Evolutionary conservation across 1,140 invertebrate genomes (phyloP).

Genomic region (Bombus vancouverensis): DNA sequence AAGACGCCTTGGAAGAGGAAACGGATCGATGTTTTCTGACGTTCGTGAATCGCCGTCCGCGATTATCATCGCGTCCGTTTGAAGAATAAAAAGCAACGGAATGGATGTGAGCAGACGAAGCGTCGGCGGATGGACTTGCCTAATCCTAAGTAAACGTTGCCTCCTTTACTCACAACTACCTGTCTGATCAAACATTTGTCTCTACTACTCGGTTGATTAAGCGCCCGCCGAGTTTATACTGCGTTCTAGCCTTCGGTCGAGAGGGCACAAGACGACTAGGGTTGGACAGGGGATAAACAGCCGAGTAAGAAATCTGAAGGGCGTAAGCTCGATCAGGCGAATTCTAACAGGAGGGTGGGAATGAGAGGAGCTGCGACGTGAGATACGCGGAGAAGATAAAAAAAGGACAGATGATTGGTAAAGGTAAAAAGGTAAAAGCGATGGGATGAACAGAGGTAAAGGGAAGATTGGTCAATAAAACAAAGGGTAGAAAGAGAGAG

Average conservation of each 20-base stretch:
- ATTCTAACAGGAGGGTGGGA: neutral
- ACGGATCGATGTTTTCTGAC: constrained; percentile 33
- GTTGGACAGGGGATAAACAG: constrained; percentile 12
- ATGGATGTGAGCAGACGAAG: neutral
- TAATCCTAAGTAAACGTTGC: constrained; percentile 74
- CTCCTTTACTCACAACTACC: constrained; percentile 57
- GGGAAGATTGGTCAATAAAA: neutral
- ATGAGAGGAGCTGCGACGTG: neutral
- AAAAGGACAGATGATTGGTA: neutral
- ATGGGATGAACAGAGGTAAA: neutral
- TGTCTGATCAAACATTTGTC: constrained; percentile 78
- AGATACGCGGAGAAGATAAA: neutral
- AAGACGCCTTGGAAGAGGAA: neutral
- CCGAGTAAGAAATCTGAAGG: neutral
- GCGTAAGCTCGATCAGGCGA: neutral
- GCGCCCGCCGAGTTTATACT: constrained; percentile 70
- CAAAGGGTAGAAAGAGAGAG: neutral
- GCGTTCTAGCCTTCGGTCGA: constrained; percentile 36
- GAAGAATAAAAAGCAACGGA: constrained; percentile 36
- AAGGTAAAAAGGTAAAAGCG: neutral
- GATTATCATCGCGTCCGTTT: constrained; percentile 38
- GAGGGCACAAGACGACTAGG: neutral
- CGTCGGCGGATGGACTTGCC: constrained; percentile 42
- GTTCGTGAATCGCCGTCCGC: constrained; percentile 47
- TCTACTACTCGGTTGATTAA: constrained; percentile 76